phyloP scores from a whole-genome alignment of 2,113 vertebrate species.

The Psilopsiagon aurifrons region DNA sequence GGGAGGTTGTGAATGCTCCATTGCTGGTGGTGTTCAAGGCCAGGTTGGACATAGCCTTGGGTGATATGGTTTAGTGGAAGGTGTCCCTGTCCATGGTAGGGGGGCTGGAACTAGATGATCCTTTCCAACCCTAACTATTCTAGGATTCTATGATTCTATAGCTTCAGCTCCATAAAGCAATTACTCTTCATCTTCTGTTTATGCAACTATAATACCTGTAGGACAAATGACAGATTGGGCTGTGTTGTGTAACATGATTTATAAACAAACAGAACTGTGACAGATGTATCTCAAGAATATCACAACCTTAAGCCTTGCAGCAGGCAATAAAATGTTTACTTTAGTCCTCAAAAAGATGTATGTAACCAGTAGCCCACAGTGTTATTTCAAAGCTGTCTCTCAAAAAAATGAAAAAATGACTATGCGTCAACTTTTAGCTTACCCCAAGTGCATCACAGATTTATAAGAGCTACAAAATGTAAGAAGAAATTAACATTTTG shows the following conservation, averaged over 20 bases:
- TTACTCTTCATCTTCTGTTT: neutral
- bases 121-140: too few species aligned
- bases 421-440: neutral
- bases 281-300: neutral
- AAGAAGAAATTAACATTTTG: neutral
- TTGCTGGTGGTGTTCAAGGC: too few species aligned
- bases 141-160: neutral
- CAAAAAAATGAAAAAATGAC: neutral
- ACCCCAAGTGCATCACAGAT: neutral
- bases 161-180: neutral
- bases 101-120: too few species aligned
- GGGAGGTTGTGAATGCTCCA: too few species aligned
- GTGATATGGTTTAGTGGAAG: too few species aligned
- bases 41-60: too few species aligned
- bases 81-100: too few species aligned
- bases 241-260: neutral
- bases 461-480: neutral
- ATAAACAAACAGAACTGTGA: neutral
- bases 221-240: neutral
- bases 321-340: neutral
- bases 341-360: neutral
- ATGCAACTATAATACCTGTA: neutral
- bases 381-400: neutral
- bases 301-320: neutral
- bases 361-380: neutral